phyloP scores from a whole-genome alignment of 2,113 vertebrate species.

The Aptenodytes forsteri region DNA sequence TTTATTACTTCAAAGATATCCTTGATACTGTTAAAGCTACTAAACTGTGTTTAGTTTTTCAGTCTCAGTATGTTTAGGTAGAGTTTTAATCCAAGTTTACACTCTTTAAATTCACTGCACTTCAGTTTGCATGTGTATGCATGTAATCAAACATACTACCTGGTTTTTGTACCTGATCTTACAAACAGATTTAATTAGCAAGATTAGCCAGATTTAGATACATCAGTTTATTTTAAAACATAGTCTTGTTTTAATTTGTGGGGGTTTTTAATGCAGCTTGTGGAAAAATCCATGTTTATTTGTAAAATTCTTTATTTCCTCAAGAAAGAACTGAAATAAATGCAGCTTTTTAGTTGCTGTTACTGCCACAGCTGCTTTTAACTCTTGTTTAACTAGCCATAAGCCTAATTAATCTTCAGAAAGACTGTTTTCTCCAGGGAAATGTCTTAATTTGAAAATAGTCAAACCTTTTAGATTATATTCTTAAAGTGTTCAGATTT shows the following conservation, averaged over 20 bases:
- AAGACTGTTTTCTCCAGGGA: background rate
- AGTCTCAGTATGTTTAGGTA: background rate
- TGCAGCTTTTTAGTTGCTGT: background rate
- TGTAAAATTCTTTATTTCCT: background rate
- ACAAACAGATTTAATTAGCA: background rate
- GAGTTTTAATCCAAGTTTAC: background rate
- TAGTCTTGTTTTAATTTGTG: background rate
- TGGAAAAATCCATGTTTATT: accelerated
- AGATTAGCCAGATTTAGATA: background rate
- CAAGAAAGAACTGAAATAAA: background rate
- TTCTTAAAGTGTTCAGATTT: background rate
- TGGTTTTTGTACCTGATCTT: background rate
- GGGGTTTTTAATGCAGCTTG: background rate
- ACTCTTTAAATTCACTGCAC: background rate
- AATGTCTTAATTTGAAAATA: background rate
- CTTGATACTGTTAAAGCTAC: background rate
- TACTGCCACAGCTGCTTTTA: background rate
- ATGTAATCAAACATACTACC: background rate
- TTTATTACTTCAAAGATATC: accelerated
- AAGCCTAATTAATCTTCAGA: background rate
- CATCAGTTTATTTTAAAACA: background rate
- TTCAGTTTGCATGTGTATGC: background rate
- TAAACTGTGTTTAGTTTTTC: background rate
- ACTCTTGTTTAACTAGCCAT: background rate
- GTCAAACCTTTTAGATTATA: background rate